phyloP scores from a whole-genome alignment of 2,888 invertebrate genomes.

The Drosophila ezoana region DNA sequence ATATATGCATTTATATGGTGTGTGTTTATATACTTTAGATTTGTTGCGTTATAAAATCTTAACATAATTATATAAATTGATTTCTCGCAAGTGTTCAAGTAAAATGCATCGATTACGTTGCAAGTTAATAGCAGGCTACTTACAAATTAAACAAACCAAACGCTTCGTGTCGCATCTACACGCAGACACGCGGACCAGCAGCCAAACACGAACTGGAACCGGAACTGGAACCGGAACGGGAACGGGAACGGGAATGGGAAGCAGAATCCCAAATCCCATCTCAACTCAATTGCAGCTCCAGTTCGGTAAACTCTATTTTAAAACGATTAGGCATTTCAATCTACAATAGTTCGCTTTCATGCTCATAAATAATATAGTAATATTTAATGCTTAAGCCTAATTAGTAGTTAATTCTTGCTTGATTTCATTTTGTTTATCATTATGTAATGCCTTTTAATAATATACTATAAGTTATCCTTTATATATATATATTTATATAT shows the following conservation, averaged over 20 bases:
- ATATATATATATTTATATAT: slow-evolving; percentile 54
- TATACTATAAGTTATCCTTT: slow-evolving; percentile 68
- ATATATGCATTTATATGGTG: slow-evolving; percentile 55
- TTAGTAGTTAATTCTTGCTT: slow-evolving; percentile 62
- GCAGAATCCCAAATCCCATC: background rate
- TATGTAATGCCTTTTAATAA: slow-evolving; percentile 59
- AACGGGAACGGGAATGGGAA: slow-evolving; percentile 3
- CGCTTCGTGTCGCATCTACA: slow-evolving; percentile 36
- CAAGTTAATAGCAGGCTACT: slow-evolving; percentile 69
- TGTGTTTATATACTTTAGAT: slow-evolving; percentile 48
- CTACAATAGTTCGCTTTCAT: slow-evolving; percentile 58
- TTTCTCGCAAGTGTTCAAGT: slow-evolving; percentile 57
- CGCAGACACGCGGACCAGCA: slow-evolving; percentile 31
- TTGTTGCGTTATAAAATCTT: slow-evolving; percentile 74
- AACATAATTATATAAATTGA: slow-evolving; percentile 74
- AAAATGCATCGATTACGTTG: slow-evolving; percentile 72
- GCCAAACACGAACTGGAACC: slow-evolving; percentile 1
- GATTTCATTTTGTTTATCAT: slow-evolving; percentile 24
- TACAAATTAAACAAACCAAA: slow-evolving; percentile 74
- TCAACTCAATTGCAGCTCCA: background rate
- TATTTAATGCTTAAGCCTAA: slow-evolving; percentile 68
- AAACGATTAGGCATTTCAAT: slow-evolving; percentile 61
- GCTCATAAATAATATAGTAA: slow-evolving; percentile 66
- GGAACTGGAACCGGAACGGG: background rate
- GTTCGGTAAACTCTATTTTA: slow-evolving; percentile 38